These are phyloP conservation scores for Craseonycteris thonglongyai DNA, from an alignment of 2,113 vertebrate genomes.

Conservation along the genomic window DNA sequence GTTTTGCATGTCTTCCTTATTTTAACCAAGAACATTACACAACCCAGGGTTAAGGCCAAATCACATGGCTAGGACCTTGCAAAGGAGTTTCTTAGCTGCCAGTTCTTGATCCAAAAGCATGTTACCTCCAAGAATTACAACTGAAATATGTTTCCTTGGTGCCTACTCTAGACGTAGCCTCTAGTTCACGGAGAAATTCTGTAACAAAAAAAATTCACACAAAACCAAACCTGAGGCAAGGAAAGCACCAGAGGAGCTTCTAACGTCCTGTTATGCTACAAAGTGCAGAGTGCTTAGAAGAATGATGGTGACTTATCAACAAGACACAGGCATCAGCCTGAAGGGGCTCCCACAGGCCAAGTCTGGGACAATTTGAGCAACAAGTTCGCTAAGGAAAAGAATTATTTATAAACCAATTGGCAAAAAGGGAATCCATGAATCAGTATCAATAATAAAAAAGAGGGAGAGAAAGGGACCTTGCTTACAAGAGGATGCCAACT, in stretches of 20 bases:
- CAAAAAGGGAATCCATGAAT: not conserved
- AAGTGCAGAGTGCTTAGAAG: not conserved
- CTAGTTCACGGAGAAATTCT: not conserved
- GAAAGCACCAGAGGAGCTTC: not conserved
- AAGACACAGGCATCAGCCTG: not conserved
- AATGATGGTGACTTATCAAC: not conserved
- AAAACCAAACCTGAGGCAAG: not conserved
- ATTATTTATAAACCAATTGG: not conserved
- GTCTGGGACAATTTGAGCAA: not conserved
- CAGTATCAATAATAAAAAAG: not conserved
- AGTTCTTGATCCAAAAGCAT: not conserved
- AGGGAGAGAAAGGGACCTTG: not conserved
- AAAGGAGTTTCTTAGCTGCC: not conserved
- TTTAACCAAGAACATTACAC: not conserved
- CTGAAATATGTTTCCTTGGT: not conserved
- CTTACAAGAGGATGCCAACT: not conserved
- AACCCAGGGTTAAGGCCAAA: not conserved
- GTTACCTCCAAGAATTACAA: not conserved
- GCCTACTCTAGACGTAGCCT: not conserved
- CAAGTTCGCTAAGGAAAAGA: not conserved
- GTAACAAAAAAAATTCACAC: not conserved
- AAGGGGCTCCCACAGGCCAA: not conserved
- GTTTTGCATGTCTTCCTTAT: not conserved
- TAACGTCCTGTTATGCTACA: not conserved
- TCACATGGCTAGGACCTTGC: not conserved